A percentile compares a stretch with the other conserved stretches of the same genome.
Conservation (phyloP, 2,888 invertebrate genomes). For the Papilio gigon region DNA sequence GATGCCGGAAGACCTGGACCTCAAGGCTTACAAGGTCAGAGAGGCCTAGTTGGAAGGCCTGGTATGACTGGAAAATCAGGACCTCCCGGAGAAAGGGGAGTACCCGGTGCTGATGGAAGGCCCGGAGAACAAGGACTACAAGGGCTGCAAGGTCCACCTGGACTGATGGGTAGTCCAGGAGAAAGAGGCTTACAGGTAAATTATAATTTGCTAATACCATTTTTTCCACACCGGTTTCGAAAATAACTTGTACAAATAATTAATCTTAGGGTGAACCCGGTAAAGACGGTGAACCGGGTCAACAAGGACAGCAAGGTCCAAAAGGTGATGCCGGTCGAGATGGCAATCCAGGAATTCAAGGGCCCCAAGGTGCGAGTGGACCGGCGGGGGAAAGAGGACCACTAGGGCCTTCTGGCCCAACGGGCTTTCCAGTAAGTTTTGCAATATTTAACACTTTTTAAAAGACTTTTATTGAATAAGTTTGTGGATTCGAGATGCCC, state of each 20-base stretch:
- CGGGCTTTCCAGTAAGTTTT: conserved; percentile 88
- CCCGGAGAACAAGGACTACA: conserved; percentile 91
- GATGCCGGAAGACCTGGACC: conserved; percentile 86
- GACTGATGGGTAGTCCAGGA: conserved; percentile 89
- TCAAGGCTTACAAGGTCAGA: conserved; percentile 84
- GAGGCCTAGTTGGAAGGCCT: conserved; percentile 86
- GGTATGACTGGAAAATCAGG: conserved; percentile 88
- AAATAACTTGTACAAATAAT: conserved; percentile 1
- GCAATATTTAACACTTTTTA: background rate
- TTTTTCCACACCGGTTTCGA: conserved; percentile 36
- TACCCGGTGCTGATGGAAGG: conserved; percentile 92
- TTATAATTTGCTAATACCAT: conserved; percentile 38
- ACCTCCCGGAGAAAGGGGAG: conserved; percentile 87
- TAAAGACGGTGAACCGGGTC: conserved; percentile 90
- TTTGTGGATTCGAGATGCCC: too few relatives aligned
- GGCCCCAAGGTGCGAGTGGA: conserved; percentile 88
- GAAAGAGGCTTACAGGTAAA: conserved; percentile 88
- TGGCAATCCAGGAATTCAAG: conserved; percentile 88
- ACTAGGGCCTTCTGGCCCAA: conserved; percentile 88
- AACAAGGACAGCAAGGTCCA: conserved; percentile 88
- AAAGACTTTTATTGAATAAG: too few relatives aligned
- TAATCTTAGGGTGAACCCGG: conserved; percentile 87
- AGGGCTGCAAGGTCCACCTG: conserved; percentile 91
- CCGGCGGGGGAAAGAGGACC: conserved; percentile 89
- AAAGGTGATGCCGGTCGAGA: conserved; percentile 91